These are phyloP conservation scores for Rutilus rutilus DNA, from an alignment of 2,113 vertebrate genomes.

Conservation along the genomic window DNA sequence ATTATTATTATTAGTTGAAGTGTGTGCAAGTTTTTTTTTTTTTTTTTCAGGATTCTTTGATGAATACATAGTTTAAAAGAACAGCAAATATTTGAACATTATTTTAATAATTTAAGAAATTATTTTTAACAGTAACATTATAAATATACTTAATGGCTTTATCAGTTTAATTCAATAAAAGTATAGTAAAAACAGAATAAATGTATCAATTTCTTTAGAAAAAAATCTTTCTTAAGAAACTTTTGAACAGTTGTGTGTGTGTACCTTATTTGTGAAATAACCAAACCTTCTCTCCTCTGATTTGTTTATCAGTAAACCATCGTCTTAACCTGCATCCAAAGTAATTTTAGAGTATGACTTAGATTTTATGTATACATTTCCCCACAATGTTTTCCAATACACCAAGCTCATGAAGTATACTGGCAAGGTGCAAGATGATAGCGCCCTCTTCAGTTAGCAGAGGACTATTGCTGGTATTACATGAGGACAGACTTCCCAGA, in stretches of 20 bases:
- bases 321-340: too few species aligned
- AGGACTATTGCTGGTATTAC: neutral
- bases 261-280: too few species aligned
- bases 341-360: too few species aligned
- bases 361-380: neutral
- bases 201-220: too few species aligned
- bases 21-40: neutral
- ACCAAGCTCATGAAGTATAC: neutral
- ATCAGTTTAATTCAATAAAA: too few species aligned
- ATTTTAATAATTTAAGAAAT: neutral
- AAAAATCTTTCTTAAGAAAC: too few species aligned
- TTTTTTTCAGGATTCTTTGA: neutral
- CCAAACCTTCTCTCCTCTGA: too few species aligned
- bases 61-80: neutral
- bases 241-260: too few species aligned
- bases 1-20: neutral
- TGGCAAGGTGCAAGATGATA: neutral
- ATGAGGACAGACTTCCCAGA: neutral
- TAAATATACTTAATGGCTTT: neutral
- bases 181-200: too few species aligned
- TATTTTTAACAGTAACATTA: neutral
- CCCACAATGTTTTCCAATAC: neutral
- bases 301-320: too few species aligned
- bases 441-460: constrained; percentile 26
- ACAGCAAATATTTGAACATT: neutral